These are phyloP conservation scores for Bradypodion pumilum DNA, from an alignment of 2,797 vertebrate genomes.

Conservation along the genomic window DNA sequence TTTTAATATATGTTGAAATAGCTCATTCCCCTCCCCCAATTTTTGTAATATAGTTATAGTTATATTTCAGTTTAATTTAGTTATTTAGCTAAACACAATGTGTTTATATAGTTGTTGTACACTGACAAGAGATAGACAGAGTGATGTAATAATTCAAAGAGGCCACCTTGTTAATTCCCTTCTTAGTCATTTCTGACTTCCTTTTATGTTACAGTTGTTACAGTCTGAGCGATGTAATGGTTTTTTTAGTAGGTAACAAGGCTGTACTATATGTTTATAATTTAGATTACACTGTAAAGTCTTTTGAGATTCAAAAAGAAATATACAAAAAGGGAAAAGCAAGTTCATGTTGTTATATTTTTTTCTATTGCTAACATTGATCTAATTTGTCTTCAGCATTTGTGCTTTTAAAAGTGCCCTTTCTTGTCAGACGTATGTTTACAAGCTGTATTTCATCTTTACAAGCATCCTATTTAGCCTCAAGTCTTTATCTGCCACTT, in stretches of 20 bases:
- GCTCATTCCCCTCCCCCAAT: neutral
- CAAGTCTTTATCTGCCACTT: no score
- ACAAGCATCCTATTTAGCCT: neutral
- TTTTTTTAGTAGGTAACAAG: neutral
- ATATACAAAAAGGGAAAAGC: neutral
- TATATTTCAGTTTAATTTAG: neutral
- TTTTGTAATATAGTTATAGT: neutral
- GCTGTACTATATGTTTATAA: no score
- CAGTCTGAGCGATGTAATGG: neutral
- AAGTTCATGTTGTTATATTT: neutral
- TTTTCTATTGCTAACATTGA: neutral
- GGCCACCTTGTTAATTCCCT: neutral
- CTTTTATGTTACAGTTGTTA: neutral
- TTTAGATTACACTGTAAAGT: neutral
- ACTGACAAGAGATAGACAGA: neutral
- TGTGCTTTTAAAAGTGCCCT: neutral
- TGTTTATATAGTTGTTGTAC: neutral
- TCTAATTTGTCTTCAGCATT: neutral
- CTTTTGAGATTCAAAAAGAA: neutral
- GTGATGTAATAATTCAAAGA: neutral
- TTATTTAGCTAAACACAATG: neutral
- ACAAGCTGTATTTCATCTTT: neutral
- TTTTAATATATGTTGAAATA: neutral
- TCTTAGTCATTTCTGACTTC: neutral
- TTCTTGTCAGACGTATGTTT: neutral